Evolutionary conservation across 2,888 invertebrate genomes (phyloP), one percentile per base, ranked within the genome.

Genomic region (Allolobophora icterica): DNA sequence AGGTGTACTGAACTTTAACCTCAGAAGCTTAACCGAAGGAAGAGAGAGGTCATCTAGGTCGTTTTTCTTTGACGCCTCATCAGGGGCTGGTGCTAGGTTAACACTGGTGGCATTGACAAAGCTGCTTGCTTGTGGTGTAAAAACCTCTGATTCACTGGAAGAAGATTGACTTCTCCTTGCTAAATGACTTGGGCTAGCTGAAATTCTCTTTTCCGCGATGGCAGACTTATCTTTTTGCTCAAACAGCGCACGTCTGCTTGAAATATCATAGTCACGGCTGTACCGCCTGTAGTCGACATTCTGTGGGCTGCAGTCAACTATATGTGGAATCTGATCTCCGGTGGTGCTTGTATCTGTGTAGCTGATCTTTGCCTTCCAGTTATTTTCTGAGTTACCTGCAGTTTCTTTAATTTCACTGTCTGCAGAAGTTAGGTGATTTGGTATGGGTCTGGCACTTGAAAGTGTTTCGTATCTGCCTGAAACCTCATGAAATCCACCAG

Each of bases 1-100:
- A 87, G 87, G 34, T 35, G 33, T 5, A 42, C 89, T 93, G 92
- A 94, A 94, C 94, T 94, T 93, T 17, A 94, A 94, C 84, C 93
- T 93, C 33, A 94, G 92, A 45, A 94, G 92, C 91, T 94, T 94
- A 89, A 94, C 94, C n/a, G 94, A 94, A 5, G 94, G 94, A 71
- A 94, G 92, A 89, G 94, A 94, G 30, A 93, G 89, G 0, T 93
- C 93, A 19, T 91, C 91, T 30, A 87, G 38, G 35, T 87, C 87
- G 15, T 24, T 87, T 38, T 87, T 87, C 38, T 34, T 38, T 35
- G 87, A 34, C 34, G 19, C 19, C 34, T 19, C 35, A 24, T 84
- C 13, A 38, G 87, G 17, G 1, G 87, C 24, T 24, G 87, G 24
- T 35, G 21, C 3, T 24, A 87, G n/a, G 38, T 35, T 38, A 87